These are phyloP conservation scores for Pelobates cultripes DNA, from an alignment of 2,797 vertebrate genomes.

Conservation along the genomic window DNA sequence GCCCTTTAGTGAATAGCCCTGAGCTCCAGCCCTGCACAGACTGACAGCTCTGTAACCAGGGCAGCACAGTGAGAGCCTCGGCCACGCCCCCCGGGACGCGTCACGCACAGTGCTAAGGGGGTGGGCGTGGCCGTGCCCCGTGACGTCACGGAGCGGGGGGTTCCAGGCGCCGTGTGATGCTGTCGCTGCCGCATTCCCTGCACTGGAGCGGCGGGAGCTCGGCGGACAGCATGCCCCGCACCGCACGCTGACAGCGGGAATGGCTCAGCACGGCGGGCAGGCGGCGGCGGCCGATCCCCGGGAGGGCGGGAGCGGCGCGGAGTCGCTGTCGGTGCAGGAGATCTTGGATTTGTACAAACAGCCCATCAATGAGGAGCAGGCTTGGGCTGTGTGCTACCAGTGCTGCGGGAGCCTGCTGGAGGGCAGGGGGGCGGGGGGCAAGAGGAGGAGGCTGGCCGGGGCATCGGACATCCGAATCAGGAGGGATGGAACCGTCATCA, in stretches of 20 bases:
- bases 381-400: constrained; percentile 96
- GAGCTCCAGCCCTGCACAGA: too few relatives aligned
- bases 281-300: constrained; percentile 61
- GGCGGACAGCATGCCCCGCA: neutral
- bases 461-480: constrained; percentile 79
- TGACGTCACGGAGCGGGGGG: constrained; percentile 36
- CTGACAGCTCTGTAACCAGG: too few relatives aligned
- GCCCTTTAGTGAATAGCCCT: too few relatives aligned
- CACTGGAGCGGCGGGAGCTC: constrained; percentile 39
- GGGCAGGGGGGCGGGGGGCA: constrained; percentile 55
- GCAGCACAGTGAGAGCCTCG: neutral
- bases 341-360: constrained; percentile 88
- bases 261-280: constrained; percentile 62
- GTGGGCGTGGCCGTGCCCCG: neutral
- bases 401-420: constrained; percentile 80
- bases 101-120: constrained; percentile 5
- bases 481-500: constrained; percentile 80
- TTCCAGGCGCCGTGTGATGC: constrained; percentile 39
- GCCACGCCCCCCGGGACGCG: constrained; percentile 29
- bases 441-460: constrained; percentile 63
- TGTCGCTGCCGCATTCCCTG: constrained; percentile 33
- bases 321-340: constrained; percentile 83
- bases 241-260: constrained; percentile 57
- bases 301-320: constrained; percentile 63
- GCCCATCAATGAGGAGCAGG: constrained; percentile 97